Percentiles rank a stretch among this genome's conserved stretches.
These are phyloP conservation scores for Phylloscopus collybita DNA, from an alignment of 2,797 vertebrate genomes.

Conservation along the genomic window DNA sequence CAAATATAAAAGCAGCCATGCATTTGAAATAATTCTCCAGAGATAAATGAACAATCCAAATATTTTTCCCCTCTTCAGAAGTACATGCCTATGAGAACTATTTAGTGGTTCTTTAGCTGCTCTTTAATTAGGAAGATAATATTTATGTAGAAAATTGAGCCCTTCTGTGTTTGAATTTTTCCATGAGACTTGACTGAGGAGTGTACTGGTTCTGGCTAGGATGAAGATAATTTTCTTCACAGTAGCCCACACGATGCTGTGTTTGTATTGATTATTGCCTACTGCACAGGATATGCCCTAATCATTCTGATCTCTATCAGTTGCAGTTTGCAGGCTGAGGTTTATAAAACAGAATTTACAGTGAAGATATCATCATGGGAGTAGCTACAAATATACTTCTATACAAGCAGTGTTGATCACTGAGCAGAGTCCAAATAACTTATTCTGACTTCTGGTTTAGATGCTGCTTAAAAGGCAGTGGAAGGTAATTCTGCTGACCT, in stretches of 20 bases:
- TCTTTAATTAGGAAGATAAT: background rate
- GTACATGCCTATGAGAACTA: background rate
- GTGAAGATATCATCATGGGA: background rate
- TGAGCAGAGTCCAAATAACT: background rate
- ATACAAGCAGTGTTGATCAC: background rate
- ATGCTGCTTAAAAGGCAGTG: background rate
- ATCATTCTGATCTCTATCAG: background rate
- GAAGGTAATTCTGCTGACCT: background rate
- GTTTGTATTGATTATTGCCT: background rate
- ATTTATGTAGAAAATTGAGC: background rate
- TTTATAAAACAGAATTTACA: background rate
- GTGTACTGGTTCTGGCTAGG: background rate
- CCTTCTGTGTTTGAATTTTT: background rate
- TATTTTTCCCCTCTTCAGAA: background rate
- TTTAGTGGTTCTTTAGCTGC: background rate
- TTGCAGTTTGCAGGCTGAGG: background rate
- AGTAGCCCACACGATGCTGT: background rate
- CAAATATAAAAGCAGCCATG: background rate
- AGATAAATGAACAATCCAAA: background rate
- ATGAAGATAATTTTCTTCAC: background rate
- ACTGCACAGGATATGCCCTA: background rate
- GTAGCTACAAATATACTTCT: background rate
- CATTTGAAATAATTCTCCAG: background rate
- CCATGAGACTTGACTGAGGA: background rate
- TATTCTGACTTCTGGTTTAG: background rate